Base-by-base conservation (phyloP, 37 sponge, comb jelly and placozoan species). In the Aphrocallistes beatrix region DNA sequence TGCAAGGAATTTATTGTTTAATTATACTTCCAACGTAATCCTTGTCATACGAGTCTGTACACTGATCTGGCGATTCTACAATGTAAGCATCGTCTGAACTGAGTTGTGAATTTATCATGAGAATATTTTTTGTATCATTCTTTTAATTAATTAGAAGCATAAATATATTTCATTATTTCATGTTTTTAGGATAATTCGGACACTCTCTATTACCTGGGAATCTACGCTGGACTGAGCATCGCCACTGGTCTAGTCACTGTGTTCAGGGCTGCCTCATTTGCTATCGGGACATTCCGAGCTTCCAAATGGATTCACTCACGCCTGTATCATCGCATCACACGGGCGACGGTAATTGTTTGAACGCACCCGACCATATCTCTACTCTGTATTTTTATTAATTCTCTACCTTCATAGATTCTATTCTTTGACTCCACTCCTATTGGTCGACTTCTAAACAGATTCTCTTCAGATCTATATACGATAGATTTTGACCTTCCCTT, bases 401-500 rank as follows among this genome's bases (percentile, higher is more conserved):
- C n/a, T n/a, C n/a, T n/a, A n/a, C n/a, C n/a, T n/a, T n/a, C n/a
- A 19, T 60, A 60, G 75, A 60, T 60, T 28, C 21, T 60, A 60
- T 60, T 60, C 21, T 60, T 60, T 13, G 75, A 60, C 75, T 60
- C 75, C 10, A 60, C 75, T 19, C 75, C 75, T 3, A 94, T 94
- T 85, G 94, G 94, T 39, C 69, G 94, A 83, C 90, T 94, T 82
- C 81, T 94, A 36, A 94, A 94, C 49, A 81, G 94, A 16, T 96
- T 94, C 51, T 96, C 96, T 42, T 96, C 96, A 60, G 96, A 94
- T 90, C 47, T 92, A 92, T 96, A 94, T 37, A 87, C 96, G 40
- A 94, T 98, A 83, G 99, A 98, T 83, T 93, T 92, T 84, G 86
- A 88, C 34, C 91, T 98, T 1, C 99, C 99, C 19, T 98, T 98